A percentile compares a stretch with the other conserved stretches of the same genome.
These are phyloP conservation scores for Perca fluviatilis DNA, from an alignment of 2,113 vertebrate genomes.

Conservation along the genomic window DNA sequence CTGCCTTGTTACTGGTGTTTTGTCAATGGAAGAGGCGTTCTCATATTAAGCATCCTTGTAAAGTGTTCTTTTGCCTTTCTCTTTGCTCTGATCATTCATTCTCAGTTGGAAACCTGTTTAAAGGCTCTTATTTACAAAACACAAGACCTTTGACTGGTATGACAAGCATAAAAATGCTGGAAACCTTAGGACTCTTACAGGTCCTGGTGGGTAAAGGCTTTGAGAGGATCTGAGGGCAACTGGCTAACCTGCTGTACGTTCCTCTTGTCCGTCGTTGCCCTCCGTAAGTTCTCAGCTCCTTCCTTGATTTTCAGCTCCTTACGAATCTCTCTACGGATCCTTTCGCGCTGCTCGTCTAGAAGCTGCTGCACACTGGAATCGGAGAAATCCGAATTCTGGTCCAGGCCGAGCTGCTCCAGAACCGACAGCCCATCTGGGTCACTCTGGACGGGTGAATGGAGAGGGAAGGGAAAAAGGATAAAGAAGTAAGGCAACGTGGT, in stretches of 20 bases:
- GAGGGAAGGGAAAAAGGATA: not conserved
- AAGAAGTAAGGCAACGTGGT: not conserved
- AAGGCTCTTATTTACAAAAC: not conserved
- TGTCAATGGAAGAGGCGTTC: not conserved
- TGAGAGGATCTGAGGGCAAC: not conserved
- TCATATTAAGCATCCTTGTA: not conserved
- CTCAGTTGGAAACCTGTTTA: not conserved
- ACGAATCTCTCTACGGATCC: constrained; percentile 92
- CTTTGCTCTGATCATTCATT: not conserved
- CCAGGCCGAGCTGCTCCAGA: constrained; percentile 85
- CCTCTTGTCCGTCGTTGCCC: constrained; percentile 91
- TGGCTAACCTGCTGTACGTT: constrained; percentile 85
- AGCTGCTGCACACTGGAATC: constrained; percentile 90
- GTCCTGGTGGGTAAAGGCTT: not conserved
- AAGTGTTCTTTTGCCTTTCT: not conserved
- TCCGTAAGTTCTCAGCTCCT: constrained; percentile 93
- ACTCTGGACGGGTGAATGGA: constrained; percentile 72
- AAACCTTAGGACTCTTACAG: not conserved
- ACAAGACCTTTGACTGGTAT: not conserved
- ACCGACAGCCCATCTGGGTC: constrained; percentile 85
- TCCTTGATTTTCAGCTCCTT: constrained; percentile 97
- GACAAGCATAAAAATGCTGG: no score
- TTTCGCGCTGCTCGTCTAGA: constrained; percentile 91
- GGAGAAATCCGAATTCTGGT: constrained; percentile 87
- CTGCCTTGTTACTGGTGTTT: not conserved